Conservation (phyloP, 92 coral and sea anemone genomes). For the Micromussa lordhowensis region DNA sequence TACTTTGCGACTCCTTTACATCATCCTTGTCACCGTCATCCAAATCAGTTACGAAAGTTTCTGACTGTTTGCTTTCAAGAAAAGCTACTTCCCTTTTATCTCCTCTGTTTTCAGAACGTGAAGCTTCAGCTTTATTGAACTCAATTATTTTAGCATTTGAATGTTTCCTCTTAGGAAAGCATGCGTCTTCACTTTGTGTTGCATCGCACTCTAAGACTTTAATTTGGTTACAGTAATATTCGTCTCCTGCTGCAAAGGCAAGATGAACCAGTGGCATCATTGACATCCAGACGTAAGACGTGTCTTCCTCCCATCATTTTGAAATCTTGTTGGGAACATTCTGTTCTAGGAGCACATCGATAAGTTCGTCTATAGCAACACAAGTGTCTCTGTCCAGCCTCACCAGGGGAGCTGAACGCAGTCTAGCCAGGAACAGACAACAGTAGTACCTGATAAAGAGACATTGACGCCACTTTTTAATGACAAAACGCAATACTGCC, state of each 20-base stretch:
- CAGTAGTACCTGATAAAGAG: slow-evolving; percentile 70
- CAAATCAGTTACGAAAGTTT: background rate
- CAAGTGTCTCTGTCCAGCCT: slow-evolving; percentile 40
- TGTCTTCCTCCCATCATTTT: slow-evolving; percentile 62
- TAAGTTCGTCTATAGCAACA: slow-evolving; percentile 48
- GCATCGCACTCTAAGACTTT: background rate
- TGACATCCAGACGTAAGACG: slow-evolving; percentile 85
- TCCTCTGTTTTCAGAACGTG: too few relatives aligned
- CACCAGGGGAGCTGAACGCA: slow-evolving; percentile 65
- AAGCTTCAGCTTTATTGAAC: background rate
- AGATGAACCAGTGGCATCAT: slow-evolving; percentile 84
- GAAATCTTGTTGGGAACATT: slow-evolving; percentile 61
- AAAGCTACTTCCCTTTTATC: background rate
- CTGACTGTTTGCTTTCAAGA: background rate
- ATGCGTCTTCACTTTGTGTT: background rate
- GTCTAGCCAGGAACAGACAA: slow-evolving; percentile 76
- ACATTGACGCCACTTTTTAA: background rate
- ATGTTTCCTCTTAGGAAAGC: background rate
- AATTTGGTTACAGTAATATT: background rate
- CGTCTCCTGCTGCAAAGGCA: slow-evolving; percentile 76
- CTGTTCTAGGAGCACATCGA: slow-evolving; percentile 62
- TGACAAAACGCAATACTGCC: too few relatives aligned
- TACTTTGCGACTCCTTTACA: background rate
- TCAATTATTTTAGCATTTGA: background rate
- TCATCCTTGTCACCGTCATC: background rate